Evolutionary conservation across 64 coral and sea anemone genomes (phyloP), one percentile per base, ranked within the genome.

Genomic region (Anthopleura sola): DNA sequence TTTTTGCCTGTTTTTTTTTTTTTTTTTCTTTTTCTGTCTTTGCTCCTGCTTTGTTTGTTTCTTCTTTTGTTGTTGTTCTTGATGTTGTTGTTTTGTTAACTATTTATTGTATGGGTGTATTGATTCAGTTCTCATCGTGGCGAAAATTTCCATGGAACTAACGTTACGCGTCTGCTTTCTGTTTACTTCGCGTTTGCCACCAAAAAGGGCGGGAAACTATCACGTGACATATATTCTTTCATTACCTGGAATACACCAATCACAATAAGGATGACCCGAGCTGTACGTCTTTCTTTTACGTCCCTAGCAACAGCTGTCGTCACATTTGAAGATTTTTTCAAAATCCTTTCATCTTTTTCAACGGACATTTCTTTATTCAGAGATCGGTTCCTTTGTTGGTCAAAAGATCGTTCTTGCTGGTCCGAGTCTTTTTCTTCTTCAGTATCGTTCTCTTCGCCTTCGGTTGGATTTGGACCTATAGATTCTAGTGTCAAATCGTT

Each of bases 211-310:
- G 19, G 58, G 19, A 62, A 62, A 21, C 1, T 7, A 33, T 69
- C 66, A 71, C 66, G 29, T 34, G 14, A 34, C 66, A 29, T 71
- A 2, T 71, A 71, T 32, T 8, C 0, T 62, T 62, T 12, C 12
- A 44, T 44, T 83, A 83, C 82, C 82, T 83, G 82, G 50, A 83
- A 83, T 29, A 83, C 82, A 32, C 49, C 50, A 56, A 83, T 83
- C 19, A 83, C 82, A 1, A 83, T 60, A 26, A 83, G 50, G 55
- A 83, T 83, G 12, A 83, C 82, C 1, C 55, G 82, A 29, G 82
- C 82, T 46, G 82, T 83, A 19, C 82, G 44, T 83, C 50, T 24
- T 60, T 83, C 82, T 36, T 21, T 36, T 37, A 37, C 0, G 17
- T 83, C 37, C 28, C 55, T 83, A 0, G 49, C 24, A 0, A 56